These are phyloP conservation scores for Platyura marginata DNA, from an alignment of 1,140 invertebrate species.

Conservation along the genomic window DNA sequence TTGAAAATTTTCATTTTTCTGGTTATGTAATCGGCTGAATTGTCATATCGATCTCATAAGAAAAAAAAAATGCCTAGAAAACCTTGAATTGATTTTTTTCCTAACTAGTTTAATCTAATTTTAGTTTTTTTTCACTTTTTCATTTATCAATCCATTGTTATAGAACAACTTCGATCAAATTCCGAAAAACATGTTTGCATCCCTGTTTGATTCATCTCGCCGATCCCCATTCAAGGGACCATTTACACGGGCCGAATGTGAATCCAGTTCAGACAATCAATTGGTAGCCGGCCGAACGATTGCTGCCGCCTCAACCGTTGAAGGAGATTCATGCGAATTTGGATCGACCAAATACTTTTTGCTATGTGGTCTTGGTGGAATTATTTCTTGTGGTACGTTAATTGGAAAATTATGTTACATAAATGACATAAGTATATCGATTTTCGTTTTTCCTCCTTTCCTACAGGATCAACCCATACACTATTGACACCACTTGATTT, in stretches of 20 bases:
- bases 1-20: too few relatives aligned
- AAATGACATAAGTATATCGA: neutral
- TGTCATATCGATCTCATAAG: too few relatives aligned
- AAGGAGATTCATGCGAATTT: conserved; percentile 71
- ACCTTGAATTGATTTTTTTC: too few relatives aligned
- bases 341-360: conserved; percentile 84
- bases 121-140: neutral
- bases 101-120: neutral
- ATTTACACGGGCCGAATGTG: conserved; percentile 39
- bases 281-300: conserved; percentile 34
- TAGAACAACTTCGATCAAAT: too few relatives aligned
- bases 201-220: conserved; percentile 49
- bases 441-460: conserved; percentile 1
- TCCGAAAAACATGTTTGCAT: conserved; percentile 40
- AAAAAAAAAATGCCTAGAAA: too few relatives aligned
- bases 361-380: conserved; percentile 80
- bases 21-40: too few relatives aligned
- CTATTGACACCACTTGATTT: conserved; percentile 88
- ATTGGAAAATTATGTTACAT: neutral
- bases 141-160: neutral
- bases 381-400: conserved; percentile 80
- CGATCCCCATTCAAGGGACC: conserved; percentile 53
- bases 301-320: conserved; percentile 33
- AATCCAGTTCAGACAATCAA: conserved; percentile 24
- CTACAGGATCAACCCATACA: conserved; percentile 41